These are phyloP conservation scores for Bolinopsis microptera DNA, from an alignment of 37 sponge, comb jelly and placozoan species.

Conservation along the genomic window DNA sequence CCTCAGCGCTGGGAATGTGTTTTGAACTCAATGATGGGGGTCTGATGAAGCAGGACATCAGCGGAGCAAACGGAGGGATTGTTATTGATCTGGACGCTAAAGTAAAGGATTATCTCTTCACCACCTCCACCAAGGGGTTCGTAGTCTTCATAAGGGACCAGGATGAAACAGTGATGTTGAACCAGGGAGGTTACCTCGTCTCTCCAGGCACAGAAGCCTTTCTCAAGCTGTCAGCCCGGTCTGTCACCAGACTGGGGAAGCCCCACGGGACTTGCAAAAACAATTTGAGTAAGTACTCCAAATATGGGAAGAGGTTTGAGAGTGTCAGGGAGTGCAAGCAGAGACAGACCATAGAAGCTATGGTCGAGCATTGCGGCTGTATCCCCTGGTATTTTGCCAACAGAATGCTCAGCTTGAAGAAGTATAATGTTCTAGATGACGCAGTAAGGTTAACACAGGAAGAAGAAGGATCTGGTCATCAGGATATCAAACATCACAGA, in stretches of 20 bases:
- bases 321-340: slow-evolving; percentile 31
- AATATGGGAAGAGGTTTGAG: slow-evolving; percentile 15
- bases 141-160: slow-evolving; percentile 5
- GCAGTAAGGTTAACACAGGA: not conserved
- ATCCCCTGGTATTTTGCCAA: slow-evolving; percentile 33
- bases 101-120: slow-evolving; percentile 27
- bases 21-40: slow-evolving; percentile 23
- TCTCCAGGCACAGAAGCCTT: slow-evolving; percentile 28
- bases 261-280: slow-evolving; percentile 22
- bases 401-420: not conserved
- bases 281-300: not conserved
- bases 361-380: slow-evolving; percentile 8
- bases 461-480: no score
- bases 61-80: not conserved
- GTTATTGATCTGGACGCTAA: slow-evolving; percentile 26
- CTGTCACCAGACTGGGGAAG: not conserved
- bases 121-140: slow-evolving; percentile 37
- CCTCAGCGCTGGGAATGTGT: not conserved
- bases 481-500: no score
- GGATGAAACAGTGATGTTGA: slow-evolving; percentile 50
- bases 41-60: not conserved
- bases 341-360: slow-evolving; percentile 1
- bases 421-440: slow-evolving; percentile 22
- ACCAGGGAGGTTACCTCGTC: slow-evolving; percentile 29
- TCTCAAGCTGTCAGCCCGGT: not conserved